Evolutionary conservation across 2,113 vertebrate species (phyloP).

Genomic region (Camelus dromedarius): DNA sequence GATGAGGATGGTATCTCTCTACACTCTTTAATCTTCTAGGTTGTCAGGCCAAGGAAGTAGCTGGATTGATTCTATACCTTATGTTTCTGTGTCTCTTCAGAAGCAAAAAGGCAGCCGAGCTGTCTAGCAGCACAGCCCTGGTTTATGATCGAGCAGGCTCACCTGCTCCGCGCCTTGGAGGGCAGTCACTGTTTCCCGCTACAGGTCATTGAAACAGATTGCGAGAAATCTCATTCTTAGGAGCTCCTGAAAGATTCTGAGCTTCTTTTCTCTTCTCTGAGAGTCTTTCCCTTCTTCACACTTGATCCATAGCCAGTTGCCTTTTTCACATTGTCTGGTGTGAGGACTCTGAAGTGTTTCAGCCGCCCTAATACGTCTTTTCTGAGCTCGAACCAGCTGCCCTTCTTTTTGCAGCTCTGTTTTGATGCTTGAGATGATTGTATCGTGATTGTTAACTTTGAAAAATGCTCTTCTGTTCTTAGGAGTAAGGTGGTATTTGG

Average conservation of each 20-base stretch:
- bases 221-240: slow-evolving; percentile 16
- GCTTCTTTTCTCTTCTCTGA: not conserved
- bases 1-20: not conserved
- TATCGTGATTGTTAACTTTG: not conserved
- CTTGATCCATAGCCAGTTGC: not conserved
- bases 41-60: not conserved
- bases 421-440: slow-evolving; percentile 6
- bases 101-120: not conserved
- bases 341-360: not conserved
- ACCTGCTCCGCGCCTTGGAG: not conserved
- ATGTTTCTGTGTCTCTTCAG: not conserved
- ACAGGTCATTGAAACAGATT: not conserved
- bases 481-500: slow-evolving; percentile 18
- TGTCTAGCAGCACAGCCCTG: not conserved
- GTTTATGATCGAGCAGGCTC: not conserved
- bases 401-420: not conserved
- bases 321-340: not conserved
- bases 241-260: not conserved
- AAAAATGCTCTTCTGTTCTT: slow-evolving; percentile 9
- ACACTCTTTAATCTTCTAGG: not conserved
- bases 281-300: not conserved
- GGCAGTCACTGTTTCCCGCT: not conserved
- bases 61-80: not conserved
- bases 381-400: not conserved
- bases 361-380: not conserved